Conservation (phyloP, 2,888 invertebrate genomes). For the Pollenia labialis region DNA sequence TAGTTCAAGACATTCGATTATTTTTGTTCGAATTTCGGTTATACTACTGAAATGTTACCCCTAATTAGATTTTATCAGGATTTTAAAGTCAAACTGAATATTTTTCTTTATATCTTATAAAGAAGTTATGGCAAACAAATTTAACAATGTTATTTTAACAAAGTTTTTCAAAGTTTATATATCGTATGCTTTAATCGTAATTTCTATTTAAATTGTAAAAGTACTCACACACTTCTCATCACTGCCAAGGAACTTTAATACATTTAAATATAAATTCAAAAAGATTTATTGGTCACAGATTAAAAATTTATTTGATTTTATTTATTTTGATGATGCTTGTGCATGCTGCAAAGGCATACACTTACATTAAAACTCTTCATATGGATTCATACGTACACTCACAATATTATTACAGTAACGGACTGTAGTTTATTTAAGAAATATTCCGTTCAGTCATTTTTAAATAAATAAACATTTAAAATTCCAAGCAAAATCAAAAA, state of each 20-base stretch:
- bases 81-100: too few relatives aligned
- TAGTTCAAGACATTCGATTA: conserved; percentile 2
- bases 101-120: too few relatives aligned
- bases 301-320: conserved; percentile 72
- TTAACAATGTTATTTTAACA: too few relatives aligned
- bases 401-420: too few relatives aligned
- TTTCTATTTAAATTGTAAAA: neutral
- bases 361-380: neutral
- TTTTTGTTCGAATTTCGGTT: neutral
- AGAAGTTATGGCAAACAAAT: too few relatives aligned
- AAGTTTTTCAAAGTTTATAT: too few relatives aligned
- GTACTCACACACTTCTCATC: conserved; percentile 12
- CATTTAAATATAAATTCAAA: conserved; percentile 59
- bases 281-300: conserved; percentile 70
- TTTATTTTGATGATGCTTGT: conserved; percentile 59
- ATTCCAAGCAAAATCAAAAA: too few relatives aligned
- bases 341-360: conserved; percentile 29
- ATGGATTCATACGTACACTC: neutral
- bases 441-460: too few relatives aligned
- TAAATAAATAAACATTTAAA: too few relatives aligned
- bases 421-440: too few relatives aligned
- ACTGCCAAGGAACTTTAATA: conserved; percentile 16
- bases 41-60: neutral
- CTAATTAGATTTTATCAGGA: too few relatives aligned
- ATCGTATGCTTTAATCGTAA: neutral